Base-by-base conservation (phyloP, 2,113 vertebrate genomes). In the Chaetops frenatus region DNA sequence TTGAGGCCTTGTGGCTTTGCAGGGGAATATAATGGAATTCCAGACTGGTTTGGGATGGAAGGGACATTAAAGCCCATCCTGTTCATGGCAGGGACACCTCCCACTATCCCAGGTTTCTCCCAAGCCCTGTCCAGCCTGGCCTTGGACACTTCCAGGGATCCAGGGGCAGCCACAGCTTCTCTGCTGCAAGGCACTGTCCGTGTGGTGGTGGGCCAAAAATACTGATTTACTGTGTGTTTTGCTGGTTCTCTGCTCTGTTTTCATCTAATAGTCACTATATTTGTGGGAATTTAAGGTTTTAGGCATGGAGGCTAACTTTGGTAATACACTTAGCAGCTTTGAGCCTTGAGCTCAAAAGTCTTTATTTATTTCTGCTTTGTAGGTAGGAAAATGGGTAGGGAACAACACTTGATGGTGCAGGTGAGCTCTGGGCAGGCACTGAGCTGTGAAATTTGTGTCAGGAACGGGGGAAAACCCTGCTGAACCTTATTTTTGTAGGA, bases 231-330 rank as follows among this genome's bases (percentile, higher is more conserved):
- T 48, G 7, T 12, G 36, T n/a, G 33, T 36, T 69, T 23, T 77
- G 11, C 25, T 72, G 31, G 0, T 19, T 92, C 65, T 44, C n/a
- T 88, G 79, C 15, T 71, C 28, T 54, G 20, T 12, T 90, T 67
- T 76, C 17, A 6, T 42, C n/a, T 45, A 15, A 12, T 3, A 74
- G 4, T 9, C 2, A 28, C 15, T 45, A 0, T 27, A 8, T 67
- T 79, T 50, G 66, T 71, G 61, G 29, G 31, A 78, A 66, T 85
- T 70, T 12, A 22, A 64, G 36, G 20, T 2, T 91, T 80, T 66
- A 33, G 51, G 45, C 12, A 2, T 29, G 76, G 38, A 11, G 21
- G 16, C 19, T 60, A 3, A 6, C n/a, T 47, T 70, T 54, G 38
- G 12, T 58, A 50, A 53, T 74, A 53, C 57, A 17, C 19, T 71